Base-by-base conservation (phyloP, 1,140 invertebrate genomes). In the Drosophila baimaii region DNA sequence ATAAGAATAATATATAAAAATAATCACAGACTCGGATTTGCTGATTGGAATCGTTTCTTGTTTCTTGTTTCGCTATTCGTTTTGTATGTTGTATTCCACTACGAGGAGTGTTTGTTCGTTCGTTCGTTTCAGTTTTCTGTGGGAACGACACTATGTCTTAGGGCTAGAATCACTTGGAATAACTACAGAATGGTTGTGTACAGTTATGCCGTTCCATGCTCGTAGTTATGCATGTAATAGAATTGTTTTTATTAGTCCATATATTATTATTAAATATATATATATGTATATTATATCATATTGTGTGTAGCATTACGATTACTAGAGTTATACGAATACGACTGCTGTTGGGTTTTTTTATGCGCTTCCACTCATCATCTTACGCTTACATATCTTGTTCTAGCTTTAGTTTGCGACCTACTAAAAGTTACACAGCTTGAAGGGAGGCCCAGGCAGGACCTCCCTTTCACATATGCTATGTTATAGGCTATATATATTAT, bases 21-120 rank as follows among this genome's bases (percentile, higher is more conserved):
- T 77, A 86, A 88, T 86, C 83, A 86, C 83, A 86, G 83, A 82
- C 79, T 88, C 76, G 76, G 66, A 78, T 68, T 66, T 68, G 58
- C 59, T 73, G 59, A 71, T 71, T 71, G 69, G 65, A 71, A 71
- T 71, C 66, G 44, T 69, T 43, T 64, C 49, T 51, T 51, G 35
- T 69, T 49, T 51, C n/a, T 49, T 29, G 47, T 49, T 49, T 49
- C 25, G 25, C 43, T 44, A 25, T 61, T 35, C 7, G 43, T 44
- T 61, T 63, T 63, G 10, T 44, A 41, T 39, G 57, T 49, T 58
- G n/a, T 35, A n/a, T 23, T 65, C 66, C 66, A 55, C 62, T 55
- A 68, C 47, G 64, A 46, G 62, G 64, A 46, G 62, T 65, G 65
- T 59, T 52, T 12, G 39, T 64, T 47, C 59, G 27, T 71, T 27